Conservation (phyloP, 1,140 invertebrate genomes). For the Drosophila chauvacae region DNA sequence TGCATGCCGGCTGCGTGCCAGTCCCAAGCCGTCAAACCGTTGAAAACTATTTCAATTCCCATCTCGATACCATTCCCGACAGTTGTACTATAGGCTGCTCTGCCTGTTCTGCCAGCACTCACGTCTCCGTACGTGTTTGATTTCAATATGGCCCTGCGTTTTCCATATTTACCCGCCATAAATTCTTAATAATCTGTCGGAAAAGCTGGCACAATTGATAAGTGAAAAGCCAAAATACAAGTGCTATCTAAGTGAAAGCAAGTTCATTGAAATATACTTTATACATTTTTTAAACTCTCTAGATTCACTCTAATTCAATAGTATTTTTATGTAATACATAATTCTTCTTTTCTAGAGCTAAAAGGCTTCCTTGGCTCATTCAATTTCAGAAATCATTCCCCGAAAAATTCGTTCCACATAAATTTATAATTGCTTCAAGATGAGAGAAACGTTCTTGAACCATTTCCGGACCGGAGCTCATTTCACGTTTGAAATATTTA, state of each 20-base stretch:
- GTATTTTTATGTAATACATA: not conserved
- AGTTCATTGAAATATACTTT: not conserved
- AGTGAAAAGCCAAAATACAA: conserved; percentile 36
- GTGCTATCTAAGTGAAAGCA: conserved; percentile 3
- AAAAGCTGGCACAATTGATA: conserved; percentile 49
- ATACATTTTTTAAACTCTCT: not conserved
- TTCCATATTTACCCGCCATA: conserved; percentile 47
- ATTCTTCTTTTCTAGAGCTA: too few relatives aligned
- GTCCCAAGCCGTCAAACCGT: conserved; percentile 11
- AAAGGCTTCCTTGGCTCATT: not conserved
- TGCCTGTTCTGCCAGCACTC: conserved; percentile 23
- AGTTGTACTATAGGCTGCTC: conserved; percentile 18
- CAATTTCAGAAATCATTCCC: conserved; percentile 3
- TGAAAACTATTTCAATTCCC: conserved; percentile 49
- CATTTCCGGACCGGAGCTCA: conserved; percentile 25
- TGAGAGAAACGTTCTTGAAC: not conserved
- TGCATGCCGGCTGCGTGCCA: conserved; percentile 28
- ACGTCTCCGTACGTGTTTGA: conserved; percentile 68
- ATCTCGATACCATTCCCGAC: conserved; percentile 14
- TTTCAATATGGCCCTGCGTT: conserved; percentile 58
- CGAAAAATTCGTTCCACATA: not conserved
- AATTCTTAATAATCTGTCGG: conserved; percentile 37
- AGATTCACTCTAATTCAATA: too few relatives aligned
- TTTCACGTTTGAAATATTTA: conserved; percentile 61
- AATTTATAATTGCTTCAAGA: conserved; percentile 17